phyloP scores from a whole-genome alignment of 1,140 invertebrate species.

The Cheumatopsyche charites region DNA sequence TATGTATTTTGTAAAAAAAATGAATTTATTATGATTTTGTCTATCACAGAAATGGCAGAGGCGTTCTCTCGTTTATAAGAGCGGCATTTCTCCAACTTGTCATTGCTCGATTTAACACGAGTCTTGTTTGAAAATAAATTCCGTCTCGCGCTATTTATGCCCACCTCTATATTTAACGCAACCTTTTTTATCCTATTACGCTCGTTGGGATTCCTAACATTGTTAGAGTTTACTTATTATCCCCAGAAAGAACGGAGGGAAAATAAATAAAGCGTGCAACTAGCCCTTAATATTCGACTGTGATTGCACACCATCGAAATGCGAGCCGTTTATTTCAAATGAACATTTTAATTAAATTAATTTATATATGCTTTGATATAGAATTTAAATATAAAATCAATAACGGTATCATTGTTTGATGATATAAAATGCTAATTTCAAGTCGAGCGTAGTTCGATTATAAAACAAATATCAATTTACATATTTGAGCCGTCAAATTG shows the following conservation, averaged over 20 bases:
- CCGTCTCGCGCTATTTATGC: constrained; percentile 31
- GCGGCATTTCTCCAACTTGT: constrained; percentile 26
- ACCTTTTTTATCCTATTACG: constrained; percentile 42
- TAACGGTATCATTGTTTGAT: no score
- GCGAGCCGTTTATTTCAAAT: constrained; percentile 18
- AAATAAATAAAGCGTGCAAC: constrained; percentile 33
- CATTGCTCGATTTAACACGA: constrained; percentile 32
- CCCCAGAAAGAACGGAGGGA: constrained; percentile 21
- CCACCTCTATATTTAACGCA: constrained; percentile 40
- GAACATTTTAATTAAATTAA: neutral
- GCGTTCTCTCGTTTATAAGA: constrained; percentile 4
- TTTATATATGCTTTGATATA: neutral
- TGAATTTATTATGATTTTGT: no score
- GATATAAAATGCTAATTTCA: no score
- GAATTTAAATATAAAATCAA: no score
- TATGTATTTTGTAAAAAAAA: no score
- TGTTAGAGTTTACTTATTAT: constrained; percentile 46
- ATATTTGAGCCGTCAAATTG: no score
- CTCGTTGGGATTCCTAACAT: constrained; percentile 39
- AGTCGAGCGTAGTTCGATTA: no score
- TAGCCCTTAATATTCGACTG: constrained; percentile 31
- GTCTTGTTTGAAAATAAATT: constrained; percentile 32
- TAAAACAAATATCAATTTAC: no score
- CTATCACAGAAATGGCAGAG: no score
- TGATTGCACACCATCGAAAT: neutral